Evolutionary conservation across 2,888 invertebrate genomes (phyloP).

Genomic region (Cheilosia impressa): DNA sequence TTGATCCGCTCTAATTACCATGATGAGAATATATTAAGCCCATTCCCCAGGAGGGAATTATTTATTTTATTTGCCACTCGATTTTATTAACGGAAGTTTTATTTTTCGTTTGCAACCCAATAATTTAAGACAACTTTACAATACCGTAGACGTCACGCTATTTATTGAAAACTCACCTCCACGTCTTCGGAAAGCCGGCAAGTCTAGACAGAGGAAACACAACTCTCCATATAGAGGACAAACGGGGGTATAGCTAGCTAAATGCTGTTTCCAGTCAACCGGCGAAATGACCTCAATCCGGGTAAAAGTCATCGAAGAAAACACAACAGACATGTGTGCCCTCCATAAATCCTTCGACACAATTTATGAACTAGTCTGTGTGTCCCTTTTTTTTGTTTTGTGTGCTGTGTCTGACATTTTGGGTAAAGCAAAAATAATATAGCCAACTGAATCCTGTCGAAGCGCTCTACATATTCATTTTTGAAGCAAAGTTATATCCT

Average conservation of each 20-base stretch:
- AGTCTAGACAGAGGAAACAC: conserved; percentile 49
- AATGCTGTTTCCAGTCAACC: conserved; percentile 53
- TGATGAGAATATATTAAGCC: not conserved
- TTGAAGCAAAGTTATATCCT: conserved; percentile 11
- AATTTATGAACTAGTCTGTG: conserved; percentile 57
- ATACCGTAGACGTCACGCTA: not conserved
- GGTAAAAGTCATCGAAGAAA: conserved; percentile 51
- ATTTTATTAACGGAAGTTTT: conserved; percentile 9
- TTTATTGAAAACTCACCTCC: conserved; percentile 24
- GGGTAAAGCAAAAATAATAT: conserved; percentile 43
- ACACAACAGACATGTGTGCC: conserved; percentile 65
- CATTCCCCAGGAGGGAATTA: not conserved
- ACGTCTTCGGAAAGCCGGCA: conserved; percentile 33
- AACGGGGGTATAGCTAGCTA: not conserved
- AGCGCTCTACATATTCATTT: conserved; percentile 30
- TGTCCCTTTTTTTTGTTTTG: not conserved
- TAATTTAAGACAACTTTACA: not conserved
- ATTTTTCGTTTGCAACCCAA: not conserved
- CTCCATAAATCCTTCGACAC: conserved; percentile 65
- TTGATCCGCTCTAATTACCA: not conserved
- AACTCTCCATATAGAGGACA: conserved; percentile 2
- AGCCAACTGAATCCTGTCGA: conserved; percentile 41
- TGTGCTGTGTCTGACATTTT: conserved; percentile 56
- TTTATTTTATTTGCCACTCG: conserved; percentile 13
- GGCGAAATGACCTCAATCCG: conserved; percentile 62